Evolutionary conservation across 2,797 vertebrate species (phyloP), one percentile per base, ranked within the genome.

Genomic region (Enteromius fasciolatus): DNA sequence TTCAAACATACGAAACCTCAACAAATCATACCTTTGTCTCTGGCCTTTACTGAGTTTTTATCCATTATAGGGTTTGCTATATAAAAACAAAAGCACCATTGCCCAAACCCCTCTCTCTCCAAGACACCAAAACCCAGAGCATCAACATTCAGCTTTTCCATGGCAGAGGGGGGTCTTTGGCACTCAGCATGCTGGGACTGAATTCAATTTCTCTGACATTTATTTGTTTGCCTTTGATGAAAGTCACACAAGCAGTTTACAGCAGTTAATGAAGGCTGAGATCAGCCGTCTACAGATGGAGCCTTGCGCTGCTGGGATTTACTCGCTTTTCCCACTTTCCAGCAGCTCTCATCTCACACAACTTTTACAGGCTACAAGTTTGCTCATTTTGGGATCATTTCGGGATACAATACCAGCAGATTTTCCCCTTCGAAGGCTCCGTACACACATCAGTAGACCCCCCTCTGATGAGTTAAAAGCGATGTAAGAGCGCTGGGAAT

Each of bases 141-240:
- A 28, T 44, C 48, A 74, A 50, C 57, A 11, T 57, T 80, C 78
- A 84, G 23, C 20, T 81, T 85, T 85, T 86, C 85, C 85, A 75
- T 74, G 36, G 15, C 63, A 73, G 72, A 67, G 17, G 46, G 39
- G 78, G 85, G 73, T 59, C 72, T 69, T 77, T 84, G 78, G 83
- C 78, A 31, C 20, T 81, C 15, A 4, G 64, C 18, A 52, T 59
- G 76, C 63, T 48, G n/a, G 52, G 41, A 76, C 28, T 80, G 31
- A 4, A 61, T 76, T 79, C 79, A 68, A 41, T 36, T 73, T 78
- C 17, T 64, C 80, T 85, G 80, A 68, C 76, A 75, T 81, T 81
- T 76, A 85, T 81, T 85, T 57, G 68, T 81, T 76, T 83, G 48
- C 59, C 67, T 74, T n/a, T 72, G 23, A 82, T 63, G 61, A 54